A percentile compares a stretch with the other conserved stretches of the same genome.
These are phyloP conservation scores for Sitophilus oryzae DNA, from an alignment of 1,140 invertebrate genomes.

Conservation along the genomic window DNA sequence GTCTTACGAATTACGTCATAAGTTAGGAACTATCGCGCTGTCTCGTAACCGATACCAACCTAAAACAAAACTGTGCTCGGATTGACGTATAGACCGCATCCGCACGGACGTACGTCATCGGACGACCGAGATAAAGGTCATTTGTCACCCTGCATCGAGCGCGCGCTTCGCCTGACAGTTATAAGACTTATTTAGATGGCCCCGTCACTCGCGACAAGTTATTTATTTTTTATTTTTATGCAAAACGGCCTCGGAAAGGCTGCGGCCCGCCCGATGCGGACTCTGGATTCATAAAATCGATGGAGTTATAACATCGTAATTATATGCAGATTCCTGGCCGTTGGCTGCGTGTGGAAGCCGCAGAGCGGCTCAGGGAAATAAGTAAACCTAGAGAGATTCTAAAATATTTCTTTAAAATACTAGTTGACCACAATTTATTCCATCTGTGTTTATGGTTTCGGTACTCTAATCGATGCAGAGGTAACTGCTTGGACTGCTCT, in stretches of 20 bases:
- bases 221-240: slow-evolving; percentile 5
- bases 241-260: slow-evolving; percentile 5
- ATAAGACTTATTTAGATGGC: background rate
- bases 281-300: slow-evolving; percentile 8
- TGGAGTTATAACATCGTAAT: slow-evolving; percentile 14
- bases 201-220: background rate
- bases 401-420: no score
- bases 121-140: background rate
- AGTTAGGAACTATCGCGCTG: no score
- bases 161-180: background rate
- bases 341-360: slow-evolving; percentile 6
- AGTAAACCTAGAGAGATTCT: no score
- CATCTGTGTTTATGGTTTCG: no score
- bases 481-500: no score
- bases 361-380: no score
- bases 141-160: background rate
- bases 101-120: background rate
- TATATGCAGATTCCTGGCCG: slow-evolving; percentile 14
- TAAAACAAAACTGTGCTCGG: background rate
- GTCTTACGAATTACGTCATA: no score
- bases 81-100: no score
- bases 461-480: no score
- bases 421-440: no score
- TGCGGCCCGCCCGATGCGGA: background rate
- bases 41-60: no score